These are phyloP conservation scores for Andrena cerasifolii DNA, from an alignment of 1,140 invertebrate genomes.

Conservation along the genomic window DNA sequence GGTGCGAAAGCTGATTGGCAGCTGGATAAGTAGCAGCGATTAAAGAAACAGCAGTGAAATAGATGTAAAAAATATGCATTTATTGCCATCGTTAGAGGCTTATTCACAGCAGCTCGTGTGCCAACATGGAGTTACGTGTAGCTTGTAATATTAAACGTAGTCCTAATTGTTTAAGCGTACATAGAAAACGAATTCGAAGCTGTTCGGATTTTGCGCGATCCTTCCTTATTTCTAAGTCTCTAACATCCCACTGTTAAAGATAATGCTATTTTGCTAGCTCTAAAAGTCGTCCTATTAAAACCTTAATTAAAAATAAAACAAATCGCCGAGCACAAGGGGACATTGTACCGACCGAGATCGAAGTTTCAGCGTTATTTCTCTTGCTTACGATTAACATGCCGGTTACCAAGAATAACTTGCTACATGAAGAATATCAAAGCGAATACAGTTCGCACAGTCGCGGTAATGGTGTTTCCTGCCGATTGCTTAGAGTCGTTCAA, in stretches of 20 bases:
- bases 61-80: slow-evolving; percentile 17
- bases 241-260: not conserved
- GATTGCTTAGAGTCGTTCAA: slow-evolving; percentile 72
- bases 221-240: not conserved
- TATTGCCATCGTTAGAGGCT: not conserved
- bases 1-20: slow-evolving; percentile 82
- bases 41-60: not conserved
- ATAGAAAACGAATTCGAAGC: not conserved
- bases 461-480: not conserved
- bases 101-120: slow-evolving; percentile 33
- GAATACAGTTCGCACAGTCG: not conserved
- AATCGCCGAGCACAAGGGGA: not conserved
- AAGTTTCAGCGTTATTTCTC: not conserved
- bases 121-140: not conserved
- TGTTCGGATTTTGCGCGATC: not conserved
- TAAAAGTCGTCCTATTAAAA: not conserved
- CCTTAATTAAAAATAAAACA: no score
- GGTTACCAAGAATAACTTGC: not conserved
- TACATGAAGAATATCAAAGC: not conserved
- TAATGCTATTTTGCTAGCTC: not conserved
- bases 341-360: slow-evolving; percentile 28
- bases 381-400: not conserved
- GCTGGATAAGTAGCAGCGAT: slow-evolving; percentile 79
- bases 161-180: not conserved
- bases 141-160: not conserved